A percentile compares a stretch with the other conserved stretches of the same genome.
Conservation (phyloP, 2,113 vertebrate species). For the Pongo pygmaeus region DNA sequence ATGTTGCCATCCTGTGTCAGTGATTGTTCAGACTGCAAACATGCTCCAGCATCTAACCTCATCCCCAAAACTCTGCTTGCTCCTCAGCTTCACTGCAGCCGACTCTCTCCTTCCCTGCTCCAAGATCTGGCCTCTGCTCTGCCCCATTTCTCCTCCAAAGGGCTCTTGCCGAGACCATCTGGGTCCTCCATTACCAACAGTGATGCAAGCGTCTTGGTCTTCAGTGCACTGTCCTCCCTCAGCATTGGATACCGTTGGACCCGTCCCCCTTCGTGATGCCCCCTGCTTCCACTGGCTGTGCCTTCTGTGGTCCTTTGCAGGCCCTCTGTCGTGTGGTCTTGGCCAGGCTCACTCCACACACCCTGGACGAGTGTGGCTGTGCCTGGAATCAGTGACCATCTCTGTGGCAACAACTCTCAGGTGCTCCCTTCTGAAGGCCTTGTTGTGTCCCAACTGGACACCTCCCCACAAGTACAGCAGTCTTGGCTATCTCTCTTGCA, state of each 20-base stretch:
- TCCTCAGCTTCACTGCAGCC: background rate
- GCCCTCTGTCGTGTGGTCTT: background rate
- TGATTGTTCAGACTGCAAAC: background rate
- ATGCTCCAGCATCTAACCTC: background rate
- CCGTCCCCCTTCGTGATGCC: rapidly evolving
- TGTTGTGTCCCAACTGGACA: rapidly evolving
- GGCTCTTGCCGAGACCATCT: background rate
- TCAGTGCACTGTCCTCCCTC: background rate
- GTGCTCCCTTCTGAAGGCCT: background rate
- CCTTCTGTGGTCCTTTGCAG: background rate
- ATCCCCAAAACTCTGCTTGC: background rate
- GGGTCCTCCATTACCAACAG: background rate
- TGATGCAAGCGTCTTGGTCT: rapidly evolving
- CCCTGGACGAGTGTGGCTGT: background rate
- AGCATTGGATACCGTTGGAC: rapidly evolving
- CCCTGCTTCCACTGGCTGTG: background rate
- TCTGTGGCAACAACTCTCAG: background rate
- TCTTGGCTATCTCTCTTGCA: background rate
- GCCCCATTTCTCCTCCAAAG: background rate
- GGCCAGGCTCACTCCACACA: background rate
- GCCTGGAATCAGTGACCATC: background rate
- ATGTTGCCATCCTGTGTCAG: too few relatives aligned
- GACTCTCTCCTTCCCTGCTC: background rate
- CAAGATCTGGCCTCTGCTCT: background rate
- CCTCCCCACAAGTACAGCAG: background rate